These are phyloP conservation scores for Thermophis baileyi DNA, from an alignment of 2,113 vertebrate species.

Conservation along the genomic window DNA sequence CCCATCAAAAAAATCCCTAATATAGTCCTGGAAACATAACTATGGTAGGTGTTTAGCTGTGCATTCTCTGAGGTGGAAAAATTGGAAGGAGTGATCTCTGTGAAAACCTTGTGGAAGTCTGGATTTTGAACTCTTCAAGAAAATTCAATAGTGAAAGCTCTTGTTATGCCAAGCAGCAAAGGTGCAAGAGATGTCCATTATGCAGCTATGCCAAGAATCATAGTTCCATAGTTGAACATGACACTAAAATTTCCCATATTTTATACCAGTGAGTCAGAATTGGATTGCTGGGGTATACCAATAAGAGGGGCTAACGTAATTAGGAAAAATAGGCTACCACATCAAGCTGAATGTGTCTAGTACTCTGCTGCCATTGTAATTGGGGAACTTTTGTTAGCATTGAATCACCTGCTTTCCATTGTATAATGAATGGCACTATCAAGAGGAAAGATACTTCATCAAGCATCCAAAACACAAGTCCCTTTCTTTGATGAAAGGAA, in stretches of 20 bases:
- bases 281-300: not conserved
- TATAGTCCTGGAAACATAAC: fast-evolving
- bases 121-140: not conserved
- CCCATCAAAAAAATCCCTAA: fast-evolving
- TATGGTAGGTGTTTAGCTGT: fast-evolving
- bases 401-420: not conserved
- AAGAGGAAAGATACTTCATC: not conserved
- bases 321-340: not conserved
- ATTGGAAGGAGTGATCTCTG: not conserved
- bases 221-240: not conserved
- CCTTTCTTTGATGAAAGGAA: not conserved
- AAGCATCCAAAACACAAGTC: not conserved
- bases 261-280: not conserved
- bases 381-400: not conserved
- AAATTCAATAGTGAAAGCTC: no score
- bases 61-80: fast-evolving
- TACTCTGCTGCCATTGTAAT: not conserved
- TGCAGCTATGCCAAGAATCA: not conserved
- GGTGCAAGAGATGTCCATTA: not conserved
- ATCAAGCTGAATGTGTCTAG: not conserved
- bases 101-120: not conserved
- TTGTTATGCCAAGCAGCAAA: not conserved
- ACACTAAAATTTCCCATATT: not conserved
- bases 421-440: not conserved
- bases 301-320: not conserved